These are phyloP conservation scores for Drosophila affinis DNA, from an alignment of 2,888 invertebrate genomes.

Conservation along the genomic window DNA sequence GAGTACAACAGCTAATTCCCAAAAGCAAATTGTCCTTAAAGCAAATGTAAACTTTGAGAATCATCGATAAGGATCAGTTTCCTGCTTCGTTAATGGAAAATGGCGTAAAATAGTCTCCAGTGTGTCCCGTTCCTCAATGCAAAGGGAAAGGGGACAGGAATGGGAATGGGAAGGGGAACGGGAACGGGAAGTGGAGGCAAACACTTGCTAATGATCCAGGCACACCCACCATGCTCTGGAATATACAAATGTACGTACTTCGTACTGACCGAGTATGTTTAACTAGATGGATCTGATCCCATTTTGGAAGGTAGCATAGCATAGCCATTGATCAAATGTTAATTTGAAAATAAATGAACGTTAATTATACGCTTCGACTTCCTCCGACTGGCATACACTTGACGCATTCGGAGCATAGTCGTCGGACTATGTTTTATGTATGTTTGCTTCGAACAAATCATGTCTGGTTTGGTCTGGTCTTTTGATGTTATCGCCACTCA, in stretches of 20 bases:
- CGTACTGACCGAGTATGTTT: no score
- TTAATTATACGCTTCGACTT: conserved; percentile 76
- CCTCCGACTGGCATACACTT: conserved; percentile 19
- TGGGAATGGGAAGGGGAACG: conserved; percentile 10
- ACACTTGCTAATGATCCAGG: conserved; percentile 30
- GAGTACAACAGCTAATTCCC: no score
- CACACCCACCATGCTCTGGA: not conserved
- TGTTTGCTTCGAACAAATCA: conserved; percentile 65
- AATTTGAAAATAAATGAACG: conserved; percentile 80
- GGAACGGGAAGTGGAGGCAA: not conserved
- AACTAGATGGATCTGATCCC: conserved; percentile 5
- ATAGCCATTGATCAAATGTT: conserved; percentile 68
- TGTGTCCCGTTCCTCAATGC: not conserved
- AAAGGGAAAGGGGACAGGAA: no score
- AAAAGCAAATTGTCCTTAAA: not conserved
- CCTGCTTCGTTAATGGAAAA: not conserved
- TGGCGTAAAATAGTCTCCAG: not conserved
- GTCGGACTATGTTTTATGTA: conserved; percentile 28
- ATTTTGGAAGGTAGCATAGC: not conserved
- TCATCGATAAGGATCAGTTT: conserved; percentile 1
- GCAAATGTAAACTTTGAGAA: not conserved
- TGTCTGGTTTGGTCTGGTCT: conserved; percentile 74
- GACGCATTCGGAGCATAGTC: conserved; percentile 2
- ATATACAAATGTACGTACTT: no score
- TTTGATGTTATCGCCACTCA: conserved; percentile 79